phyloP scores from a whole-genome alignment of 2,888 invertebrate species.

The Stenoptilia bipunctidactyla region DNA sequence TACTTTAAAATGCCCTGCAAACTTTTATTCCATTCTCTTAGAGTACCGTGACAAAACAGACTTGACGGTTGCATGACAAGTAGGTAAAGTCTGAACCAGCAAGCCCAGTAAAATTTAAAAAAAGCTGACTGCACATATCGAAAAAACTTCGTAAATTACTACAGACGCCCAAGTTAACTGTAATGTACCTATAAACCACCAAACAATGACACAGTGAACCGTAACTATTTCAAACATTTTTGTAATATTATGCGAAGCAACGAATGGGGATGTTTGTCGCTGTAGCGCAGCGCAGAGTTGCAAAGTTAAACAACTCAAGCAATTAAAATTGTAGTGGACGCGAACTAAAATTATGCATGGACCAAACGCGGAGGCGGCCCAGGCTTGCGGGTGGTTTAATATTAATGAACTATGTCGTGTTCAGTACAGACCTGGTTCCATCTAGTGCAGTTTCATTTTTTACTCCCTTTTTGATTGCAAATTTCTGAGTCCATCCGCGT shows the following conservation, averaged over 20 bases:
- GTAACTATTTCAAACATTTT: conserved; percentile 4
- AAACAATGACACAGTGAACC: background rate
- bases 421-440: conserved; percentile 26
- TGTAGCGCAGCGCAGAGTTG: conserved; percentile 30
- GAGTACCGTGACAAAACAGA: too few species aligned
- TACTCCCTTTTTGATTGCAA: conserved; percentile 46
- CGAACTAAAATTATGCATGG: conserved; percentile 57
- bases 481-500: conserved; percentile 29
- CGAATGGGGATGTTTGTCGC: conserved; percentile 20
- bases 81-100: too few species aligned
- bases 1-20: too few species aligned
- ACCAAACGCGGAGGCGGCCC: conserved; percentile 44
- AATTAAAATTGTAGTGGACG: conserved; percentile 56
- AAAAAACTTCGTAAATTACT: too few species aligned
- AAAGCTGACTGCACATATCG: too few species aligned
- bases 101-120: too few species aligned
- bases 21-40: too few species aligned
- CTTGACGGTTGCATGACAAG: too few species aligned
- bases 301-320: conserved; percentile 37
- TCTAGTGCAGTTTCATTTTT: conserved; percentile 33
- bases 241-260: conserved; percentile 22
- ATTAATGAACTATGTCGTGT: conserved; percentile 63
- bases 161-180: too few species aligned
- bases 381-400: conserved; percentile 47
- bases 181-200: too few species aligned